Evolutionary conservation across 2,797 vertebrate species (phyloP).

Genomic region (Anniella stebbinsi): DNA sequence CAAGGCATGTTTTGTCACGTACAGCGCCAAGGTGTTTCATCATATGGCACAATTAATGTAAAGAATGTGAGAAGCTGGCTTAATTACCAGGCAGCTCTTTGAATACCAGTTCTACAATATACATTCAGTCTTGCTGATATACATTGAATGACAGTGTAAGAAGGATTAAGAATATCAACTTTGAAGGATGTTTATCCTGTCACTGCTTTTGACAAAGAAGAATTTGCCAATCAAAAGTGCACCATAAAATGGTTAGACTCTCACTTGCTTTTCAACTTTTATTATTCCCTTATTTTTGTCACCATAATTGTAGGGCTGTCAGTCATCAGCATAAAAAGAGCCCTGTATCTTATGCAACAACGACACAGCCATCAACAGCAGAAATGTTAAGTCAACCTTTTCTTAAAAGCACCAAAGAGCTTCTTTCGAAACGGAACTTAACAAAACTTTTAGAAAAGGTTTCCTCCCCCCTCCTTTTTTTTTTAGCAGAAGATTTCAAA

Average conservation of each 20-base stretch:
- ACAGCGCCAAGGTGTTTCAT: background rate
- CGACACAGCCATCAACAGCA: background rate
- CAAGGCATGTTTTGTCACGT: background rate
- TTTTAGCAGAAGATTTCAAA: constrained; percentile 2
- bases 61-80: background rate
- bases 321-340: constrained; percentile 24
- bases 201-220: background rate
- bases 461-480: background rate
- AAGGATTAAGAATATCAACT: constrained; percentile 18
- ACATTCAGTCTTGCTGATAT: background rate
- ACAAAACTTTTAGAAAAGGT: background rate
- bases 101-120: background rate
- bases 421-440: background rate
- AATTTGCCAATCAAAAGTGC: constrained; percentile 18
- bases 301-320: constrained; percentile 22
- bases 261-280: constrained; percentile 27
- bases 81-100: constrained; percentile 3
- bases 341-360: constrained; percentile 23
- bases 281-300: constrained; percentile 19
- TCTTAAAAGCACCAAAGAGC: constrained; percentile 1
- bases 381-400: constrained; percentile 4
- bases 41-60: background rate
- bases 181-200: constrained; percentile 38
- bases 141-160: background rate
- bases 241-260: background rate